Evolutionary conservation across 2,888 invertebrate genomes (phyloP).

Genomic region (Epicampocera succincta): DNA sequence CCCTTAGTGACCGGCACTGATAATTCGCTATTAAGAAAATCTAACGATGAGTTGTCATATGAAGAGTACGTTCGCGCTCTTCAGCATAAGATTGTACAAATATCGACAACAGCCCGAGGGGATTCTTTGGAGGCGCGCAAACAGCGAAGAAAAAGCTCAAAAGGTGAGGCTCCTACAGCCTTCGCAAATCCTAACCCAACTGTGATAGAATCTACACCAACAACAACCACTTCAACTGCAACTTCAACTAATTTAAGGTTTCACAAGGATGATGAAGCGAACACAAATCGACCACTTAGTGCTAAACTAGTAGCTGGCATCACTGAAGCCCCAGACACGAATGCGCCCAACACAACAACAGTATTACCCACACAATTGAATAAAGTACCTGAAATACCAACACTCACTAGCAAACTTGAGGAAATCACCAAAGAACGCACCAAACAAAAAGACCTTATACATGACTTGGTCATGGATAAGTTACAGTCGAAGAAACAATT

Average conservation of each 20-base stretch:
- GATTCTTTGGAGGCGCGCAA: slow-evolving; percentile 87
- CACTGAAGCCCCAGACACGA: slow-evolving; percentile 51
- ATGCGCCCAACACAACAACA: slow-evolving; percentile 14
- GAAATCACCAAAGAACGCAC: slow-evolving; percentile 90
- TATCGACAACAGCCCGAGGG: slow-evolving; percentile 84
- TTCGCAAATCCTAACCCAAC: slow-evolving; percentile 71
- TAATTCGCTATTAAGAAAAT: slow-evolving; percentile 65
- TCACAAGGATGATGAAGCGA: slow-evolving; percentile 30
- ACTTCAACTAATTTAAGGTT: slow-evolving; percentile 63
- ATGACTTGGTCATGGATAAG: slow-evolving; percentile 91
- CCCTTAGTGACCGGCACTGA: slow-evolving; percentile 15
- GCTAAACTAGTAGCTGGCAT: not conserved
- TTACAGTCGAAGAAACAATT: slow-evolving; percentile 86
- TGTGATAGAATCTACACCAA: slow-evolving; percentile 78
- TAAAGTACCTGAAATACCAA: slow-evolving; percentile 82
- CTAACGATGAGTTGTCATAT: slow-evolving; percentile 81
- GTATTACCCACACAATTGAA: slow-evolving; percentile 71
- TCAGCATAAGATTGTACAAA: slow-evolving; percentile 87
- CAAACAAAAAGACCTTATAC: slow-evolving; percentile 91
- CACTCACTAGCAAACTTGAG: slow-evolving; percentile 87
- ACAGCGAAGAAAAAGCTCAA: slow-evolving; percentile 83
- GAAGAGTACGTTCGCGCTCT: slow-evolving; percentile 86
- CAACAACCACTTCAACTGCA: slow-evolving; percentile 59
- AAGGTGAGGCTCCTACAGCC: slow-evolving; percentile 79
- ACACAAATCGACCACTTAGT: slow-evolving; percentile 15